These are phyloP conservation scores for Leptopterna dolabrata DNA, from an alignment of 2,888 invertebrate species.

Conservation along the genomic window DNA sequence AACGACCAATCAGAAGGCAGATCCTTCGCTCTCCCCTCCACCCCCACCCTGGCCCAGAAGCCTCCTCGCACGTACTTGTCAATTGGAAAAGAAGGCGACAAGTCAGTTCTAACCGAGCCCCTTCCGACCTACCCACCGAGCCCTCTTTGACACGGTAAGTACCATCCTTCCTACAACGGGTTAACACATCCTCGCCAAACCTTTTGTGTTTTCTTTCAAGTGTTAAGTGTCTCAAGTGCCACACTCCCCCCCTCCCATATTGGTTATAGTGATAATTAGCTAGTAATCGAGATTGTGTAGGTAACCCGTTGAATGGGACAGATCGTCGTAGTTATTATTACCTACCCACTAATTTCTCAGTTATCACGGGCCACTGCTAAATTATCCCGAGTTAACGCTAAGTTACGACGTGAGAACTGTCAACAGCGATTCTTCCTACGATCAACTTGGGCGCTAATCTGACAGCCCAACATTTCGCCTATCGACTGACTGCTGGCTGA, in stretches of 20 bases:
- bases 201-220: not conserved
- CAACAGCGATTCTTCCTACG: not conserved
- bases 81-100: conserved; percentile 39
- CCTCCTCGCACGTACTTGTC: conserved; percentile 42
- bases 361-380: not conserved
- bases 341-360: conserved; percentile 8
- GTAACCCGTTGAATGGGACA: not conserved
- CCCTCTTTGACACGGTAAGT: conserved; percentile 27
- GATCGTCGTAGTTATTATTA: not conserved
- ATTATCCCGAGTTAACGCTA: not conserved
- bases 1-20: not conserved
- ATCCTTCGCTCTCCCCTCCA: not conserved
- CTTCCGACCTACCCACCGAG: not conserved
- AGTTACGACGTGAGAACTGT: not conserved
- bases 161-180: not conserved
- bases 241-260: not conserved
- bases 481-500: not conserved
- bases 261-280: conserved; percentile 24
- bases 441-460: not conserved
- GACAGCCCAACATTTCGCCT: not conserved
- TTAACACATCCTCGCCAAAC: conserved; percentile 51
- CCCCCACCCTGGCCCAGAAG: not conserved
- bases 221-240: conserved; percentile 9
- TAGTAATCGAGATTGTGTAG: not conserved
- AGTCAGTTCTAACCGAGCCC: not conserved